phyloP scores from a whole-genome alignment of 30 jellyfish, hydroid and myxozoan species.

The Turritopsis rubra region DNA sequence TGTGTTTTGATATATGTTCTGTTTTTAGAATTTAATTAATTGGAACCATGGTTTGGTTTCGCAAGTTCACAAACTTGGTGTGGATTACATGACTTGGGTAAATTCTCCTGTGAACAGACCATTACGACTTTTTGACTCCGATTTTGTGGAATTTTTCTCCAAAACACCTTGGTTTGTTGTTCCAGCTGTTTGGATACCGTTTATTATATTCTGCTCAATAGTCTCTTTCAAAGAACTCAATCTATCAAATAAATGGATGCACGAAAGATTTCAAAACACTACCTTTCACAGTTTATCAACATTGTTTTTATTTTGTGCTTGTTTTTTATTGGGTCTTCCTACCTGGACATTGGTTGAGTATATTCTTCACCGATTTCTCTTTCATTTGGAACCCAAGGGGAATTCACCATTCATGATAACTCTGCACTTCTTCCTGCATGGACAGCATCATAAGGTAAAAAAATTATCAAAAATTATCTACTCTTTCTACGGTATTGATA shows the following conservation, averaged over 20 bases:
- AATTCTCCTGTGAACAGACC: conserved; percentile 71
- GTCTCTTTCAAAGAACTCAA: not conserved
- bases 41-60: conserved; percentile 74
- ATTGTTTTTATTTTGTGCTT: conserved; percentile 20
- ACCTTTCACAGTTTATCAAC: not conserved
- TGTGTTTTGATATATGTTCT: too few relatives aligned
- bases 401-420: conserved; percentile 74
- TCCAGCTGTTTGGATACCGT: conserved; percentile 83
- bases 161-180: conserved; percentile 80
- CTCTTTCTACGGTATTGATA: too few relatives aligned
- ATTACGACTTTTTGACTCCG: conserved; percentile 48
- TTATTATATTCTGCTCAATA: conserved; percentile 23
- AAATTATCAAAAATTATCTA: too few relatives aligned
- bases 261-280: not conserved
- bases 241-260: not conserved
- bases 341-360: conserved; percentile 83
- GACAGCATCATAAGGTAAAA: conserved; percentile 94
- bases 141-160: conserved; percentile 66
- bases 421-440: conserved; percentile 84
- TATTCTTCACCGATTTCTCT: conserved; percentile 74
- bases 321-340: conserved; percentile 38
- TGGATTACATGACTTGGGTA: conserved; percentile 75
- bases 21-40: conserved; percentile 67
- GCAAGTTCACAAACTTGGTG: conserved; percentile 81
- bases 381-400: conserved; percentile 71